Percentiles rank a stretch among this genome's conserved stretches.
These are phyloP conservation scores for Laupala kohalensis DNA, from an alignment of 1,140 invertebrate genomes.

Conservation along the genomic window DNA sequence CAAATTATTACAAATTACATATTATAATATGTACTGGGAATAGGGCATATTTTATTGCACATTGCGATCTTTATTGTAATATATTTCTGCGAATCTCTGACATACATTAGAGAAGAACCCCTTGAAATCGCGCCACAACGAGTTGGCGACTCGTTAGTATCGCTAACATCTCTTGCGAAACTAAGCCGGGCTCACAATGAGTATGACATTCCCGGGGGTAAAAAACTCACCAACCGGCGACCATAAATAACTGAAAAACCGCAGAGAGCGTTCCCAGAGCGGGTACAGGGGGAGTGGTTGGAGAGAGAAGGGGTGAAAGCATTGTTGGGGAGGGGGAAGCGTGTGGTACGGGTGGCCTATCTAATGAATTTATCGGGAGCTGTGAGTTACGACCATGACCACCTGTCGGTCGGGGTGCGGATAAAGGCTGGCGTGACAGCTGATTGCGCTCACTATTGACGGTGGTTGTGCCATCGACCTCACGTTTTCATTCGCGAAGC, in stretches of 20 bases:
- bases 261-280: background rate
- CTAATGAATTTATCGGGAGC: background rate
- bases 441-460: no score
- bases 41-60: no score
- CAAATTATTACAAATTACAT: no score
- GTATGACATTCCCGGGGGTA: background rate
- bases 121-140: background rate
- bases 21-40: no score
- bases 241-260: background rate
- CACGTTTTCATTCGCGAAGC: no score
- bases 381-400: background rate
- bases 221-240: background rate
- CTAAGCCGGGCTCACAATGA: background rate
- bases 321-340: background rate
- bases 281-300: no score
- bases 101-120: no score
- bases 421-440: background rate
- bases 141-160: background rate
- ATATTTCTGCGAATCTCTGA: no score
- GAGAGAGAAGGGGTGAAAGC: background rate
- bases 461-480: no score
- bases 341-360: background rate
- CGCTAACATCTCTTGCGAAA: background rate
- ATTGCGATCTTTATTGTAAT: no score
- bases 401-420: background rate